Base-by-base conservation (phyloP, 2,888 invertebrate genomes). In the Therioaphis trifolii region DNA sequence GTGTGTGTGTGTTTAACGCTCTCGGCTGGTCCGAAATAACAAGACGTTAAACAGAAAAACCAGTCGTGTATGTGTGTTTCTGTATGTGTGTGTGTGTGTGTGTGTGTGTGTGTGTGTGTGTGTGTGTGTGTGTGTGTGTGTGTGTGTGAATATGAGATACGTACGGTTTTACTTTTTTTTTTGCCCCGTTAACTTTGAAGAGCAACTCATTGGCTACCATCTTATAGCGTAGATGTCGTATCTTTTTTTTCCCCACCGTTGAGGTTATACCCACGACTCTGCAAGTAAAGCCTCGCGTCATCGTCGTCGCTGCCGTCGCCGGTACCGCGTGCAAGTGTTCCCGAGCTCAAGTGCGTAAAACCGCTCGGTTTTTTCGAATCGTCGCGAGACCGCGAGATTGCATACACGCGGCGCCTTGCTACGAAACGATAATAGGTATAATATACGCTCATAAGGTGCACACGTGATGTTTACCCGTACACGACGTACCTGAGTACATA, bases 361-460 rank as follows among this genome's bases (percentile, higher is more conserved):
- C n/a, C 24, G 24, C 12, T 14, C 43, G 69, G 15, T 43, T 69
- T 29, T n/a, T n/a, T n/a, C n/a, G n/a, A n/a, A n/a, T n/a, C n/a
- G n/a, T n/a, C n/a, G n/a, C n/a, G n/a, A n/a, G 55, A 15, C 58
- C 15, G 15, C 21, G 11, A 49, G 35, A 43, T 77, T 77, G 77
- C 77, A 46, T 77, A 77, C 35, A 46, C 77, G 21, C 49, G 66
- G 66, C 77, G 77, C 77, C 77, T 77, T 66, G 49, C 49, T 35
- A 77, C 43, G 18, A 58, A 18, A 43, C 24, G n/a, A n/a, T n/a
- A n/a, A n/a, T n/a, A n/a, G n/a, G n/a, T n/a, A n/a, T n/a, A n/a
- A n/a, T n/a, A n/a, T n/a, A n/a, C 7, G 21, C 5, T 3, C 72
- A 52, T 55, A 35, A 14, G 21, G n/a, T 21, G 3, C n/a, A 35